Base-by-base conservation (phyloP, 2,113 vertebrate genomes). In the Ceyx cyanopectus region DNA sequence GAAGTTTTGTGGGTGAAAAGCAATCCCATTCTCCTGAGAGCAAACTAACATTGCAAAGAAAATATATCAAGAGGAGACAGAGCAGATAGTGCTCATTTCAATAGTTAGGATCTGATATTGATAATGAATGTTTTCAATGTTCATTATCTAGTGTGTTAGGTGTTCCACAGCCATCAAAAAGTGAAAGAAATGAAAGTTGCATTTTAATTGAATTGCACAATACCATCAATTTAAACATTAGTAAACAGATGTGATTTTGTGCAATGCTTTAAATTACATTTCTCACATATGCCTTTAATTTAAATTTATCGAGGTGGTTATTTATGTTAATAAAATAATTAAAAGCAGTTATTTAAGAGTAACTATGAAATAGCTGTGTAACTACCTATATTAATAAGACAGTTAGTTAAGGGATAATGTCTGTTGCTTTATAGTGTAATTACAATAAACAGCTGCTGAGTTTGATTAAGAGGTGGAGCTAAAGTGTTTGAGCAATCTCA, bases 371-470 rank as follows among this genome's bases (percentile, higher is more conserved):
- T 96, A 97, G 79, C 95, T 96, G 79, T 94, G 93, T 97, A 97
- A 97, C 96, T 97, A 97, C 96, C 97, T 97, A 96, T 97, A 97
- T 96, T 97, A 97, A 97, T 97, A 97, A 96, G 97, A 97, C 95
- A 96, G 97, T 97, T 97, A 97, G 95, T 97, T 97, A 97, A 96
- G 74, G 90, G 94, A 96, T 97, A 96, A 97, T 97, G 96, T 96
- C 95, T 97, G 46, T 94, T 96, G 95, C 96, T 96, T 97, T 96
- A 94, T 96, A 92, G 94, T 94, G 93, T 97, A 97, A 97, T 96
- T 97, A 95, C 97, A 96, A 96, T 97, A 97, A 97, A 97, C 97
- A 97, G 96, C 96, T 97, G 96, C 96, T 97, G 94, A 96, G 95
- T 97, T 97, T 97, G 97, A 97, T 97, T 97, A 97, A 97, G 94